Base-by-base conservation (phyloP, 2,797 vertebrate species). In the Pseudochirops corinnae region DNA sequence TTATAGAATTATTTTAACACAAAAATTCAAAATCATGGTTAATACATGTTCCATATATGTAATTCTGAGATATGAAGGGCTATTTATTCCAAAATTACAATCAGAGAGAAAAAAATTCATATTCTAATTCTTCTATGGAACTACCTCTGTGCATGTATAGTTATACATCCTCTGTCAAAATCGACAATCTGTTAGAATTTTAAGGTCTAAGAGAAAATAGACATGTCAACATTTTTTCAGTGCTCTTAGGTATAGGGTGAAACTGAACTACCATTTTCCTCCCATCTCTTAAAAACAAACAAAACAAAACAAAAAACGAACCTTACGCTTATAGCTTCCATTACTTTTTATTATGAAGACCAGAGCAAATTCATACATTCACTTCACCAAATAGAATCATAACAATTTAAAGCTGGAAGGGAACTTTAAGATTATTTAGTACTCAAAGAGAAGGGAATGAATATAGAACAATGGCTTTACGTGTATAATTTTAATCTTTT, bases 41-140 rank as follows among this genome's bases (percentile, higher is more conserved):
- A 53, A 55, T 56, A 92, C 50, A 94, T 96, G 57, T 95, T 96
- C 95, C 91, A 94, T 93, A 96, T 95, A 97, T 92, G 92, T 90
- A 95, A 94, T 96, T 98, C 91, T 93, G 53, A 95, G 95, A 97
- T 93, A 94, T 96, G 94, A 97, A 93, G 67, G 93, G 90, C 67
- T 92, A 18, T 94, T 82, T 93, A 92, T 93, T n/a, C 60, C 21
- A 58, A n/a, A 57, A 91, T 94, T 95, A 93, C 50, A 92, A 67
- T 95, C 82, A 56, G 29, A 52, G 14, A 4, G 11, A 2, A 18
- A 52, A 74, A 92, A 92, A 90, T 33, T 57, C 82, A 39, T 24
- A 11, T 58, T 93, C 87, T 58, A 92, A 60, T 90, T 92, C 74
- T 60, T 21, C 52, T 58, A 56, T 28, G 10, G 56, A 93, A 92